Evolutionary conservation across 2,888 invertebrate genomes (phyloP).

Genomic region (Pyrrhia umbra): DNA sequence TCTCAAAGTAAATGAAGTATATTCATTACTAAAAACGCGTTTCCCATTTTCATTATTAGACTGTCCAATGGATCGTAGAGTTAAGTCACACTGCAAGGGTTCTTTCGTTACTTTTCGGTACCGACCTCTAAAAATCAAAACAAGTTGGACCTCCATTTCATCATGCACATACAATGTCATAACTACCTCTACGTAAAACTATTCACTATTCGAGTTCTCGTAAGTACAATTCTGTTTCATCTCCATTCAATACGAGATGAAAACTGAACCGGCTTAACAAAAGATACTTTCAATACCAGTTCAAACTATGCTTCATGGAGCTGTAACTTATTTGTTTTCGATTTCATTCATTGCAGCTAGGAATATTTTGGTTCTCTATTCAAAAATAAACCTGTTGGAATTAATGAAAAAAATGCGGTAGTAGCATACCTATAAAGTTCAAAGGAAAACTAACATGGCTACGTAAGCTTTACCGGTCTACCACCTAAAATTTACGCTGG

Average conservation of each 20-base stretch:
- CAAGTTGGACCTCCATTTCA: neutral
- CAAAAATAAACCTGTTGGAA: no score
- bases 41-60: no score
- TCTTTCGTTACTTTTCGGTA: neutral
- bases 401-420: no score
- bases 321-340: slow-evolving; percentile 2
- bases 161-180: neutral
- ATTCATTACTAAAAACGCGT: no score
- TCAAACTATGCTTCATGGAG: slow-evolving; percentile 15
- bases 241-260: slow-evolving; percentile 26
- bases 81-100: neutral
- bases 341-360: slow-evolving; percentile 6
- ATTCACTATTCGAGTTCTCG: neutral
- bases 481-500: no score
- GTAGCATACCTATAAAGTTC: no score
- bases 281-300: slow-evolving; percentile 20
- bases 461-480: no score
- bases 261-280: slow-evolving; percentile 18
- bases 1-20: no score
- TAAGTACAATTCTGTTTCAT: slow-evolving; percentile 7
- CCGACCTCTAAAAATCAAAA: neutral
- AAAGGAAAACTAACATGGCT: no score
- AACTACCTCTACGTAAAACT: neutral
- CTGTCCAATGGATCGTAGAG: no score
- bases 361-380: neutral